Evolutionary conservation across 2,888 invertebrate genomes (phyloP).

Genomic region (Zonitis immaculata): DNA sequence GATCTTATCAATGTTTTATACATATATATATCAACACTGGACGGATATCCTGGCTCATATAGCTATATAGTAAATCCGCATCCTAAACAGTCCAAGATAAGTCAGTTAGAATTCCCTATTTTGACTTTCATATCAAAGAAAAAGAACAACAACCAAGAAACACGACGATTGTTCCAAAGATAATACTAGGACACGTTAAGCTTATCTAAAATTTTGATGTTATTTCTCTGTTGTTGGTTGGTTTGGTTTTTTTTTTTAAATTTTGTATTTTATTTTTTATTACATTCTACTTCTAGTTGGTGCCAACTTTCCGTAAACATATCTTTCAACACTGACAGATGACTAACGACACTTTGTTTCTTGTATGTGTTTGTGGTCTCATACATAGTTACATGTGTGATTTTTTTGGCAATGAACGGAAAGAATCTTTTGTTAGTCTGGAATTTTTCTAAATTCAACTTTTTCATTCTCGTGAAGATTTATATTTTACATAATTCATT

Average conservation of each 20-base stretch:
- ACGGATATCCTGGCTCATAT: neutral
- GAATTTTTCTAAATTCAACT: too few relatives aligned
- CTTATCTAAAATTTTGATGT: neutral
- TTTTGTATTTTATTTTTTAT: too few relatives aligned
- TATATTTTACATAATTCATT: too few relatives aligned
- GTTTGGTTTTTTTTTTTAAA: neutral
- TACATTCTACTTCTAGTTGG: neutral
- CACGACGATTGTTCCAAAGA: too few relatives aligned
- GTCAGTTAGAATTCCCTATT: neutral
- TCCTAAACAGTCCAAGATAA: neutral
- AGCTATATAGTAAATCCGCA: neutral
- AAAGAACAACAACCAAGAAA: too few relatives aligned
- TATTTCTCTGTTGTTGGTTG: neutral
- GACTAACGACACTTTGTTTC: slow-evolving; percentile 21
- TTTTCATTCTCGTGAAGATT: too few relatives aligned
- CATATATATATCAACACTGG: neutral
- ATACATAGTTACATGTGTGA: neutral
- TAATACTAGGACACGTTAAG: neutral
- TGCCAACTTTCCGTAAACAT: slow-evolving; percentile 26
- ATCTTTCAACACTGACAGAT: slow-evolving; percentile 26
- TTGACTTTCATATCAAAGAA: neutral
- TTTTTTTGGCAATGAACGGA: neutral
- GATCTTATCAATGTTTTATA: neutral
- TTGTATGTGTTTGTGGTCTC: neutral
- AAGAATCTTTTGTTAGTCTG: neutral